These are phyloP conservation scores for Poliocrania exsul DNA, from an alignment of 2,797 vertebrate genomes.

Conservation along the genomic window DNA sequence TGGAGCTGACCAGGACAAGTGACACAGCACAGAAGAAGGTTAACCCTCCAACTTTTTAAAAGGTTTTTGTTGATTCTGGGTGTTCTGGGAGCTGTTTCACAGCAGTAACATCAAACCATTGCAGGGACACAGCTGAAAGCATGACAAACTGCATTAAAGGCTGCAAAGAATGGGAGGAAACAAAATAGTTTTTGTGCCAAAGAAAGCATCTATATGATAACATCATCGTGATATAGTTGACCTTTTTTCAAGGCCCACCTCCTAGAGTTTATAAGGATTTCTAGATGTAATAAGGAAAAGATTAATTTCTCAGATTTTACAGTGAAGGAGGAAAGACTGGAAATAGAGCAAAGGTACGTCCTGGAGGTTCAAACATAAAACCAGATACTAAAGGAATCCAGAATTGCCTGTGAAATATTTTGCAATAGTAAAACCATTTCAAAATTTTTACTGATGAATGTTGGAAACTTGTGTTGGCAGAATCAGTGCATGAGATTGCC, in stretches of 20 bases:
- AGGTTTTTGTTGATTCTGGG: not conserved
- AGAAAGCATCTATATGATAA: not conserved
- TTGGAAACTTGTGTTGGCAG: constrained; percentile 16
- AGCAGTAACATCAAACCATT: not conserved
- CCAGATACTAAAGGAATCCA: not conserved
- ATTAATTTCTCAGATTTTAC: not conserved
- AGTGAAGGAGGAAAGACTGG: not conserved
- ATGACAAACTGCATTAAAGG: not conserved
- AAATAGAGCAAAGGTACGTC: not conserved
- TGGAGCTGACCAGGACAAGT: not conserved
- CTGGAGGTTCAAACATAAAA: not conserved
- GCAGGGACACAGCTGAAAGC: not conserved
- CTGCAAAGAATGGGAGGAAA: not conserved
- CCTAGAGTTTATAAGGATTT: not conserved
- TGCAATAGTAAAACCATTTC: not conserved
- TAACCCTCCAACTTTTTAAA: not conserved
- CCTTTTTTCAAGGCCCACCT: not conserved
- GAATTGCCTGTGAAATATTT: constrained; percentile 8
- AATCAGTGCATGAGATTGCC: not conserved
- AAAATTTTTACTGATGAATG: not conserved
- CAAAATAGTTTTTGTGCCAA: not conserved
- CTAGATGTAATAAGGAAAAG: not conserved
- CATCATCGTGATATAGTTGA: not conserved
- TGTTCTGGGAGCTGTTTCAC: not conserved
- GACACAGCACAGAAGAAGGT: not conserved